phyloP scores from a whole-genome alignment of 2,113 vertebrate species.

The Dryoscopus gambensis region DNA sequence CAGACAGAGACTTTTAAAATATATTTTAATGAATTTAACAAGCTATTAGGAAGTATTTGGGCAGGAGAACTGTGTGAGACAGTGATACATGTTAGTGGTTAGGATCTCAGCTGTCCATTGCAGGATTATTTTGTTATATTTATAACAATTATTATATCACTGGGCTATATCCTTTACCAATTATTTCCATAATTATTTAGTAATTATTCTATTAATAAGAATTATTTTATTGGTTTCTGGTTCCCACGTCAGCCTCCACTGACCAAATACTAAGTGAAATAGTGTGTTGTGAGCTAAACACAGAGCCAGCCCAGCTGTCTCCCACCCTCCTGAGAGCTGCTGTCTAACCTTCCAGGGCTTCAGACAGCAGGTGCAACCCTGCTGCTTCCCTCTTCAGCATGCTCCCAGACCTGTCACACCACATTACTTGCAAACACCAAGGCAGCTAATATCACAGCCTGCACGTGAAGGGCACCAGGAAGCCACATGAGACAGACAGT shows the following conservation, averaged over 20 bases:
- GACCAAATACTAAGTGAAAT: background rate
- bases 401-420: background rate
- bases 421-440: background rate
- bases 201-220: background rate
- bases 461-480: background rate
- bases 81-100: background rate
- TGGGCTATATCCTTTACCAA: background rate
- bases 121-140: background rate
- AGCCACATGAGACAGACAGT: background rate
- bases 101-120: background rate
- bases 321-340: background rate
- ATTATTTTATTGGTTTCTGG: background rate
- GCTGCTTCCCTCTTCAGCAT: background rate
- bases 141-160: background rate
- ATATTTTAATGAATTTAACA: background rate
- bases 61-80: background rate
- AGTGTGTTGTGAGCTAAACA: background rate
- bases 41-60: background rate
- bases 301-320: background rate
- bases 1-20: background rate
- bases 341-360: background rate
- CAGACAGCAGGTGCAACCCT: background rate
- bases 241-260: background rate
- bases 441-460: background rate
- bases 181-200: background rate